These are phyloP conservation scores for Ceratosolen fusciceps DNA, from an alignment of 1,140 invertebrate genomes.

Conservation along the genomic window DNA sequence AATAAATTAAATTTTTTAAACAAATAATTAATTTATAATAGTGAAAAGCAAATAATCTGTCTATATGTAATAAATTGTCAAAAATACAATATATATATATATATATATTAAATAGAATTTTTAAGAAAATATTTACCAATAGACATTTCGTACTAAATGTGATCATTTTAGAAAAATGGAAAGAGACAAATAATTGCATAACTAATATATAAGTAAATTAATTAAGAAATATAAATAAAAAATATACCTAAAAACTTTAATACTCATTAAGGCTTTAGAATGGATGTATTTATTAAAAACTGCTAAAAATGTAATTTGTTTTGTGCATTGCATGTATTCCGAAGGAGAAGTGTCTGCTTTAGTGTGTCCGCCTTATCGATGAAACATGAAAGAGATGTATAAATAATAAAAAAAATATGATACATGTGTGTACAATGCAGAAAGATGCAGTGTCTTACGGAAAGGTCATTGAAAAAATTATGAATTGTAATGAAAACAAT, in stretches of 20 bases:
- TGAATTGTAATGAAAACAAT: conserved; percentile 33
- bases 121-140: background rate
- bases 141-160: conserved; percentile 5
- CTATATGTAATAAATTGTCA: conserved; percentile 15
- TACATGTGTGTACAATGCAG: conserved; percentile 45
- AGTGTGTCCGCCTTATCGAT: conserved; percentile 64
- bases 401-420: conserved; percentile 48
- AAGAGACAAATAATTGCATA: conserved; percentile 15
- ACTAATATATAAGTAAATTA: background rate
- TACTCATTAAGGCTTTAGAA: conserved; percentile 50
- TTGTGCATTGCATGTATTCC: conserved; percentile 59
- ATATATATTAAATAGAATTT: background rate
- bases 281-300: conserved; percentile 40
- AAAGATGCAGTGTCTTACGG: conserved; percentile 36
- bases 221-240: too few relatives aligned
- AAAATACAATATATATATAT: too few relatives aligned
- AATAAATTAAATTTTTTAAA: background rate
- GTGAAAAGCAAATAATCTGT: background rate
- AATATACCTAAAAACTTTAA: conserved; percentile 48
- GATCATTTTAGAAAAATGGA: conserved; percentile 11
- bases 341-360: conserved; percentile 63
- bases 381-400: conserved; percentile 47
- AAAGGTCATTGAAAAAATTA: background rate
- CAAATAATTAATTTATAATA: background rate
- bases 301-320: conserved; percentile 65